These are phyloP conservation scores for Blera fallax DNA, from an alignment of 2,888 invertebrate species.

Conservation along the genomic window DNA sequence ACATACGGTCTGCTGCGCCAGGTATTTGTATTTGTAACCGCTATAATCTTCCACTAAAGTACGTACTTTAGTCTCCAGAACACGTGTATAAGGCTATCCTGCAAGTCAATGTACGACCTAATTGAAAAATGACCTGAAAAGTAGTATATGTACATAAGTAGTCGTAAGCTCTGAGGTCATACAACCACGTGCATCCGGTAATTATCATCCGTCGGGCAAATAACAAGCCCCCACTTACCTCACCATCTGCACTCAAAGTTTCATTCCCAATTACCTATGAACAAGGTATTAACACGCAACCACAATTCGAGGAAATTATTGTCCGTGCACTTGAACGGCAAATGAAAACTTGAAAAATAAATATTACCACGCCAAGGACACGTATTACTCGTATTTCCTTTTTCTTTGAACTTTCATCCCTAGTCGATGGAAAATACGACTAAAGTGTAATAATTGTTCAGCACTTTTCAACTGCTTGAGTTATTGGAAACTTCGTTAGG, in stretches of 20 bases:
- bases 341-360: conserved; percentile 8
- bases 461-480: neutral
- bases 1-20: too few species aligned
- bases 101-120: neutral
- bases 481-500: neutral
- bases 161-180: neutral
- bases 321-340: neutral
- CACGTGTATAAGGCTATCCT: neutral
- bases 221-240: neutral
- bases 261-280: conserved; percentile 4
- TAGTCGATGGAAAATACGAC: neutral
- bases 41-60: too few species aligned
- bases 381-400: neutral
- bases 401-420: neutral
- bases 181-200: neutral
- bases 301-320: conserved; percentile 1
- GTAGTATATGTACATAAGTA: too few species aligned
- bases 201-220: neutral
- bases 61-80: too few species aligned
- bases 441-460: neutral
- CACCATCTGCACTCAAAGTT: neutral
- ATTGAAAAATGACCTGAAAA: neutral
- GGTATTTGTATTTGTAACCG: too few species aligned
- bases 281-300: conserved; percentile 24
- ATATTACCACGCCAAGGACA: conserved; percentile 5